Evolutionary conservation across 2,113 vertebrate species (phyloP).

Genomic region (Passerina amoena): DNA sequence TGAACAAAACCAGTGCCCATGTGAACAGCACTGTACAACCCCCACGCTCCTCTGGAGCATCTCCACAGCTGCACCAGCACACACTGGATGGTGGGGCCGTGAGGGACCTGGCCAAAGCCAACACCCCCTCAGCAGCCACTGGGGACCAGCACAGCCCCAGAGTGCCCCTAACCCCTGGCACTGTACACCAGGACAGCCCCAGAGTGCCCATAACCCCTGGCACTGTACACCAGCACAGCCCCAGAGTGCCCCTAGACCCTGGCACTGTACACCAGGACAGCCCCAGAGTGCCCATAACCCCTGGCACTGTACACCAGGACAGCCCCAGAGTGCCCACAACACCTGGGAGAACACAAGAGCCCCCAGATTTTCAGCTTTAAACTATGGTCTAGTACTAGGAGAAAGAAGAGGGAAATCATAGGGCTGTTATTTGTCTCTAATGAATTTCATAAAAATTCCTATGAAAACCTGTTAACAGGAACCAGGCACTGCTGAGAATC

Average conservation of each 20-base stretch:
- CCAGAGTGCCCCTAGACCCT: too few relatives aligned
- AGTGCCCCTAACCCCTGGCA: background rate
- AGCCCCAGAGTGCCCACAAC: background rate
- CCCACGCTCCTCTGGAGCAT: background rate
- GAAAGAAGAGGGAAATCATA: background rate
- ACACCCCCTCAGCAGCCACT: background rate
- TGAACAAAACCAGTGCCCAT: background rate
- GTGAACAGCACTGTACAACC: background rate
- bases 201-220: background rate
- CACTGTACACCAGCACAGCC: too few relatives aligned
- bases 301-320: background rate
- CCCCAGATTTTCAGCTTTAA: background rate
- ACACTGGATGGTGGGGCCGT: accelerated
- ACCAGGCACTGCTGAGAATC: background rate
- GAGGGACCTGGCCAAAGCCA: background rate
- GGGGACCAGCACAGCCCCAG: background rate
- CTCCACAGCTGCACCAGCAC: background rate
- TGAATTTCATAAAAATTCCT: background rate
- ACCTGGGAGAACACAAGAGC: background rate
- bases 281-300: background rate
- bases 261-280: background rate
- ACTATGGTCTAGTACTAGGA: background rate
- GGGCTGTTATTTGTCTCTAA: background rate
- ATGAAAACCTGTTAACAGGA: background rate
- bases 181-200: background rate